Evolutionary conservation across 2,113 vertebrate species (phyloP).

Genomic region (Pelvicachromis taeniatus): DNA sequence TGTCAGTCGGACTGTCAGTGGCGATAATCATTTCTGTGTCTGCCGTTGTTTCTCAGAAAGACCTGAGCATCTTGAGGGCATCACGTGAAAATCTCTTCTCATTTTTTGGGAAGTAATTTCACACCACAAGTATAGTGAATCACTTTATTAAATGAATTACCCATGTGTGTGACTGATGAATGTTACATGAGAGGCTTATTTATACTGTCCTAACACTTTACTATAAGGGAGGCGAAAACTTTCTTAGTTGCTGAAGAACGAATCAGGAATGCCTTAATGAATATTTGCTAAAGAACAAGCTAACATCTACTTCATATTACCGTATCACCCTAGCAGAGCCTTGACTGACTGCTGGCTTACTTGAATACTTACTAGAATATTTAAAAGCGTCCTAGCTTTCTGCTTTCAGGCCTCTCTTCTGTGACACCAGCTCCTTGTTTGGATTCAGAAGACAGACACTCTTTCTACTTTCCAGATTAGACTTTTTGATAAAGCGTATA

Average conservation of each 20-base stretch:
- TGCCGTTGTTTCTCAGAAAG: constrained; percentile 60
- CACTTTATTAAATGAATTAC: background rate
- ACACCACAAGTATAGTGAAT: constrained; percentile 36
- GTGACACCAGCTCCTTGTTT: background rate
- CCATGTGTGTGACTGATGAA: background rate
- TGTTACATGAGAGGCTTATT: background rate
- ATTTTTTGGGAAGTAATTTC: constrained; percentile 51
- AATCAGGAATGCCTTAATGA: background rate
- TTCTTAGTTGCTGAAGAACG: background rate
- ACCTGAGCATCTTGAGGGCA: constrained; percentile 45
- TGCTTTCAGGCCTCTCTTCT: background rate
- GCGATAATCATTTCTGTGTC: constrained; percentile 53
- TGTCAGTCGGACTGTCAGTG: background rate
- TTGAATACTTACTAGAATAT: background rate
- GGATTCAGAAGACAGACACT: background rate
- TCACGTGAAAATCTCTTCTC: constrained; percentile 44
- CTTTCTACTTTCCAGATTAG: background rate
- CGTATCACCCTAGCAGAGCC: background rate
- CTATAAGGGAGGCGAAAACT: background rate
- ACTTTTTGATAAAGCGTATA: no score
- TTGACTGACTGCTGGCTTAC: background rate
- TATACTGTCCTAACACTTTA: background rate
- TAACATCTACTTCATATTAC: background rate
- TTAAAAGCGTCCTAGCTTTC: background rate
- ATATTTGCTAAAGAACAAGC: background rate